Base-by-base conservation (phyloP, 2,888 invertebrate species). In the Brachyptera putata region DNA sequence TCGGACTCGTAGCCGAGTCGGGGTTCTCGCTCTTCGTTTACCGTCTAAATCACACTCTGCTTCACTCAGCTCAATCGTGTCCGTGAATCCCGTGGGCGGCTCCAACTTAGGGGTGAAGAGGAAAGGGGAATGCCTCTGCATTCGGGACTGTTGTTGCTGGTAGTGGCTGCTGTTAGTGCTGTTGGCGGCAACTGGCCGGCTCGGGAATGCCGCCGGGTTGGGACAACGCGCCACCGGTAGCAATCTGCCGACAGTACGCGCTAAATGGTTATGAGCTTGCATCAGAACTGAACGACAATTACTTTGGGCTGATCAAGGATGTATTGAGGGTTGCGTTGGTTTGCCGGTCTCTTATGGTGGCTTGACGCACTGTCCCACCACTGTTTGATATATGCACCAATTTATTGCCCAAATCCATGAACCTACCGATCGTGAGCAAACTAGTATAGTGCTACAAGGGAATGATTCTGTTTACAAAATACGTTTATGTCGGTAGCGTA, bases 191-290 rank as follows among this genome's bases (percentile, higher is more conserved):
- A 16, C n/a, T 41, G 7, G 4, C 41, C 41, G 16, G 24, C 21
- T 26, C 21, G 36, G 30, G 22, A 57, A 18, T 14, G 58, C 34
- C 55, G 64, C 49, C 60, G 60, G 58, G 58, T 57, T 34, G 60
- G 64, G 46, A 64, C 60, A 49, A 64, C 60, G 55, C 62, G 60
- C 62, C 64, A 64, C 16, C 62, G 60, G 64, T 62, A 63, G 55
- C 61, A 61, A 57, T 61, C 63, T 63, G 53, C 26, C 25, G 43
- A 13, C 55, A n/a, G 46, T 24, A 5, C 16, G 41, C 41, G 21
- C 41, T n/a, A n/a, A n/a, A n/a, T n/a, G n/a, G n/a, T n/a, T n/a
- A n/a, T n/a, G n/a, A n/a, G n/a, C n/a, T n/a, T n/a, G n/a, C n/a
- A n/a, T n/a, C n/a, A n/a, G n/a, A n/a, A n/a, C n/a, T n/a, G n/a